A percentile compares a stretch with the other conserved stretches of the same genome.
Evolutionary conservation across 2,888 invertebrate genomes (phyloP).

Genomic region (Hemithea aestivaria): DNA sequence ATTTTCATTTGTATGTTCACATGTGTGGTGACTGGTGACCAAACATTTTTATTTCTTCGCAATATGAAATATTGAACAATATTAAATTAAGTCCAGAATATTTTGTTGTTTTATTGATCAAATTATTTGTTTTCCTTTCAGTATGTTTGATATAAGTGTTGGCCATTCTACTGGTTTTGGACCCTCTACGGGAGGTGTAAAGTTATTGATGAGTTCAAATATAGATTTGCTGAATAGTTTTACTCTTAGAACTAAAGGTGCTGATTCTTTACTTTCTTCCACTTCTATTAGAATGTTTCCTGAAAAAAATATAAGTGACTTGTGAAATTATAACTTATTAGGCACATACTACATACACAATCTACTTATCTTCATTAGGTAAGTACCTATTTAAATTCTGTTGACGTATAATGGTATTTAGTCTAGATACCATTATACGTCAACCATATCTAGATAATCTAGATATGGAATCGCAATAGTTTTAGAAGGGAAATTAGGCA

Average conservation of each 20-base stretch:
- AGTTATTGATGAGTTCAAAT: conserved; percentile 50
- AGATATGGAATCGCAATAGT: too few species aligned
- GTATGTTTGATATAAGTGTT: conserved; percentile 60
- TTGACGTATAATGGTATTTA: too few species aligned
- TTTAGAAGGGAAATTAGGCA: too few species aligned
- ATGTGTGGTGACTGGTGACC: conserved; percentile 66
- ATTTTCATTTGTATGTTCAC: conserved; percentile 65
- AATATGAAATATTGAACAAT: conserved; percentile 58
- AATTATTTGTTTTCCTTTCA: conserved; percentile 64
- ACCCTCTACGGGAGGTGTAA: conserved; percentile 57
- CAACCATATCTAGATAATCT: too few species aligned
- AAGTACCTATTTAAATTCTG: not conserved
- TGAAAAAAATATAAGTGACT: conserved; percentile 38
- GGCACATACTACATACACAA: too few species aligned
- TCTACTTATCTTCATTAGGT: too few species aligned
- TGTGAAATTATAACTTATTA: too few species aligned
- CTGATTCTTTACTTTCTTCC: conserved; percentile 34
- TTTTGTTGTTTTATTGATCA: conserved; percentile 38
- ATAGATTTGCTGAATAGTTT: conserved; percentile 58
- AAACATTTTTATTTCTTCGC: conserved; percentile 61
- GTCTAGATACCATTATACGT: too few species aligned
- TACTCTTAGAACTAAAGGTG: conserved; percentile 50
- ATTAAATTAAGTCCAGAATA: conserved; percentile 60
- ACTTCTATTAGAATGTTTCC: conserved; percentile 62
- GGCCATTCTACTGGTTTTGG: conserved; percentile 60